Evolutionary conservation across 1,140 invertebrate genomes (phyloP).

Genomic region (Trachelipus rathkii): DNA sequence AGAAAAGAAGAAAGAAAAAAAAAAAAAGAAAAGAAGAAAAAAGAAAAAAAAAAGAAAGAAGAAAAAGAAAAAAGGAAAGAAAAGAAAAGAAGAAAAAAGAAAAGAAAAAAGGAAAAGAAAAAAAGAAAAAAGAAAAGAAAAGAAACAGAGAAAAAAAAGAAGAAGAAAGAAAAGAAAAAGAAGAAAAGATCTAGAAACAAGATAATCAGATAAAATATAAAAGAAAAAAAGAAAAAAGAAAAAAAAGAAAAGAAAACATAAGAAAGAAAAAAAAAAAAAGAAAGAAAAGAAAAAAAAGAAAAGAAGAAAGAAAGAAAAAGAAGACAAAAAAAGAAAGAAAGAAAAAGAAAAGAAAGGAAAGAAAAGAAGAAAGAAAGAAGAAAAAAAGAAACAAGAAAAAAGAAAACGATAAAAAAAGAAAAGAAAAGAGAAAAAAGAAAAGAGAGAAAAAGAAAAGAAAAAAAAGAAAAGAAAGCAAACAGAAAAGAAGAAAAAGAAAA

Average conservation of each 20-base stretch:
- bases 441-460: neutral
- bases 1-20: no score
- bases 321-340: neutral
- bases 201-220: neutral
- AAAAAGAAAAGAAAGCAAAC: constrained; percentile 9
- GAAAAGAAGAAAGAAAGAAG: neutral
- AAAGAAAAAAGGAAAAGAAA: no score
- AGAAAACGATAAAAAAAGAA: no score
- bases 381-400: neutral
- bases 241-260: neutral
- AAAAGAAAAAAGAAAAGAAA: no score
- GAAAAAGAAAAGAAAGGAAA: neutral
- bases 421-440: constrained; percentile 1
- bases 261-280: neutral
- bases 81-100: no score
- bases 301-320: neutral
- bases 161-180: no score
- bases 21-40: no score
- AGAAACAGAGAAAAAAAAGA: no score
- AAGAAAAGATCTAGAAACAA: no score
- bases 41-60: no score
- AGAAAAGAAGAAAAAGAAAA: neutral
- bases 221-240: neutral
- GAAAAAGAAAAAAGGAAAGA: no score
- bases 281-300: neutral